A percentile compares a stretch with the other conserved stretches of the same genome.
Conservation (phyloP, 1,140 invertebrate species). For the Eufriesea mexicana region DNA sequence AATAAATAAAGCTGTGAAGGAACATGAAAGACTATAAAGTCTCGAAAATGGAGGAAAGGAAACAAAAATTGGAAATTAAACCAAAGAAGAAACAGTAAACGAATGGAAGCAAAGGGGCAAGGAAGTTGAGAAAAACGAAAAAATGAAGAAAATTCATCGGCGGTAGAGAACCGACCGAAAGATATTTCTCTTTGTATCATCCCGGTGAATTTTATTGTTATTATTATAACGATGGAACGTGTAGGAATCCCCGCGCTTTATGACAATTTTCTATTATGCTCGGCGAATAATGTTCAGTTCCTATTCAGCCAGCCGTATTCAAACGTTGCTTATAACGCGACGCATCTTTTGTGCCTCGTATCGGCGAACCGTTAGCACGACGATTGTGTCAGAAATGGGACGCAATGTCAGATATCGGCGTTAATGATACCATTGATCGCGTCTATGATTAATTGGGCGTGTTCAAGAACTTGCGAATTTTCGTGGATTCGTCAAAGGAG, state of each 20-base stretch:
- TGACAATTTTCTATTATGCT: conserved; percentile 38
- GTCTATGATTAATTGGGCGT: neutral
- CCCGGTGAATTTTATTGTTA: conserved; percentile 38
- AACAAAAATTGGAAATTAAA: neutral
- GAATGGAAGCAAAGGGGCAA: too few species aligned
- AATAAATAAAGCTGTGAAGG: too few species aligned
- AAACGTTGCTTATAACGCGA: conserved; percentile 37
- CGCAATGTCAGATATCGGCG: neutral
- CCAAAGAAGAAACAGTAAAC: too few species aligned
- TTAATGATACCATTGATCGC: neutral
- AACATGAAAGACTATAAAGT: too few species aligned
- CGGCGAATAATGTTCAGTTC: conserved; percentile 43
- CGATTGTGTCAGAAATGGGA: neutral
- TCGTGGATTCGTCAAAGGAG: too few species aligned
- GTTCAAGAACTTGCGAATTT: neutral
- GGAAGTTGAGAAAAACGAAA: neutral
- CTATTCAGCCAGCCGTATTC: conserved; percentile 37
- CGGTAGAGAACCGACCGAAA: conserved; percentile 2
- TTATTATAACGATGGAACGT: conserved; percentile 39
- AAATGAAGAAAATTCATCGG: conserved; percentile 9
- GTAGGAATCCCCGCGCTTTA: conserved; percentile 28
- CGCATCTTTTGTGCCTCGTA: conserved; percentile 22
- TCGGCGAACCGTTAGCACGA: neutral
- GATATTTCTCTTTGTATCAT: conserved; percentile 23
- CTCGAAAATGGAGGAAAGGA: neutral